Conservation (phyloP, 2,888 invertebrate genomes). For the Caenorhabditis imperialis region DNA sequence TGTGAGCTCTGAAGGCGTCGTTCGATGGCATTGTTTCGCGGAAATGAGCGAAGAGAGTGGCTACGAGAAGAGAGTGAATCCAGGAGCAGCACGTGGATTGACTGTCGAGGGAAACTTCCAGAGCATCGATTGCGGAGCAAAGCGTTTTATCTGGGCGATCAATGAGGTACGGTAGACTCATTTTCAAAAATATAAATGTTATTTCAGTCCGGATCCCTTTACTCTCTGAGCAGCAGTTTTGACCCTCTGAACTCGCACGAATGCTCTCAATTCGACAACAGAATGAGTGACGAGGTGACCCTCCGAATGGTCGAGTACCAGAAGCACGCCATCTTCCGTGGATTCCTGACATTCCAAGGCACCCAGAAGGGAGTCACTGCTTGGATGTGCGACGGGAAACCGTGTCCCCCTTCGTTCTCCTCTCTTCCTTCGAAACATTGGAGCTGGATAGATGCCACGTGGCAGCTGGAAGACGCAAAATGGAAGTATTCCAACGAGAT, state of each 20-base stretch:
- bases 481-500: slow-evolving; percentile 52
- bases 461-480: slow-evolving; percentile 39
- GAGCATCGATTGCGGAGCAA: slow-evolving; percentile 49
- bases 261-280: slow-evolving; percentile 10
- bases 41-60: slow-evolving; percentile 39
- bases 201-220: slow-evolving; percentile 39
- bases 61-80: slow-evolving; percentile 29
- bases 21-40: slow-evolving; percentile 50
- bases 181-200: not conserved
- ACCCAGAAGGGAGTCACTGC: slow-evolving; percentile 45
- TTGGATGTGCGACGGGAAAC: slow-evolving; percentile 45
- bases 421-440: slow-evolving; percentile 36
- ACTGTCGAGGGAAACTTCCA: slow-evolving; percentile 50
- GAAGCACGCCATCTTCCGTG: slow-evolving; percentile 55
- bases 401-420: slow-evolving; percentile 32
- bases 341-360: slow-evolving; percentile 51
- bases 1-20: slow-evolving; percentile 18
- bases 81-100: slow-evolving; percentile 25
- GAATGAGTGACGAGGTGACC: slow-evolving; percentile 29
- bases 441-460: slow-evolving; percentile 44
- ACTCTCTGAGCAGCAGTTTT: slow-evolving; percentile 32
- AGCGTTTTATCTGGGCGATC: slow-evolving; percentile 54
- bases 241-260: slow-evolving; percentile 34
- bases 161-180: slow-evolving; percentile 25
- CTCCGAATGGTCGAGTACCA: slow-evolving; percentile 55